Evolutionary conservation across 2,113 vertebrate genomes (phyloP).

Genomic region (Oreochromis spilurus): DNA sequence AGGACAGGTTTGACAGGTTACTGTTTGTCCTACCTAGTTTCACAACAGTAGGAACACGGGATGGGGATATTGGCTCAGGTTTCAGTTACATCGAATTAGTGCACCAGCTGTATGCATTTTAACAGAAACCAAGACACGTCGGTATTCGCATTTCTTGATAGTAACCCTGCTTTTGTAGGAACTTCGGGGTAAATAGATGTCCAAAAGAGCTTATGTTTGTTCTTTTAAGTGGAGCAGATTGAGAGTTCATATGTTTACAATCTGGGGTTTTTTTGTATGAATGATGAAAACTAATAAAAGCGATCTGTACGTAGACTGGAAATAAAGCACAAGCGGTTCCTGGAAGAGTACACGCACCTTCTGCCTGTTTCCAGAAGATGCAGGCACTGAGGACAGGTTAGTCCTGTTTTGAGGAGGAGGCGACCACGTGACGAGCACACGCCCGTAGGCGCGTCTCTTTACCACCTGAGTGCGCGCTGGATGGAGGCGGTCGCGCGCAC

Average conservation of each 20-base stretch:
- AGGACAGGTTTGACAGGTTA: not conserved
- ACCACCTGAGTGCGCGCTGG: not conserved
- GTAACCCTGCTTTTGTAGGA: not conserved
- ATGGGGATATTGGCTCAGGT: not conserved
- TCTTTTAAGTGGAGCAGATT: not conserved
- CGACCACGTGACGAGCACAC: constrained; percentile 13
- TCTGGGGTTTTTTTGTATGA: not conserved
- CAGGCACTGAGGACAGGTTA: not conserved
- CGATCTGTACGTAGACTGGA: not conserved
- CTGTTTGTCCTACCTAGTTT: not conserved
- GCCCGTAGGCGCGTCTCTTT: not conserved
- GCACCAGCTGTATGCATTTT: not conserved
- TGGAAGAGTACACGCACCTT: not conserved
- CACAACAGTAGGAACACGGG: not conserved
- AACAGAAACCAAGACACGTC: not conserved
- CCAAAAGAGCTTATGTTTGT: not conserved
- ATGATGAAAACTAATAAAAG: not conserved
- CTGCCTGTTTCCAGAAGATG: not conserved
- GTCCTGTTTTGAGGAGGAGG: not conserved
- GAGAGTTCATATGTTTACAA: not conserved
- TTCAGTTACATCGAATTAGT: not conserved
- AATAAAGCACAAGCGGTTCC: not conserved
- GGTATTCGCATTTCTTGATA: not conserved
- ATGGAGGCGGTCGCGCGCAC: not conserved
- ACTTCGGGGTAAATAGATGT: not conserved